Conservation (phyloP, 30 jellyfish, hydroid and myxozoan species). For the Sanderia malayensis region DNA sequence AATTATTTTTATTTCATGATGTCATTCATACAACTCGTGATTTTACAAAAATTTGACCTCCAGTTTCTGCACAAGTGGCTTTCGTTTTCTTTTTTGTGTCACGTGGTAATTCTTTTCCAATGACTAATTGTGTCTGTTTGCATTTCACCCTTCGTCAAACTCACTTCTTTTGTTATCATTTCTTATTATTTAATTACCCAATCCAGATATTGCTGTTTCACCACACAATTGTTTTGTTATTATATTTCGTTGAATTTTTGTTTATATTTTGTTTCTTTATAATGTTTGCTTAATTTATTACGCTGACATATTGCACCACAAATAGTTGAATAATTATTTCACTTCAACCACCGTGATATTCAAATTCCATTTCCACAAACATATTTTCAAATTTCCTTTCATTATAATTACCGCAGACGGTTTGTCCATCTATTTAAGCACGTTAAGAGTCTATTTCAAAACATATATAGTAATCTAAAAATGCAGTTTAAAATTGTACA, state of each 20-base stretch:
- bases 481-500: no score
- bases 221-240: neutral
- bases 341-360: neutral
- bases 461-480: neutral
- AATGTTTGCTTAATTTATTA: neutral
- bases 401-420: no score
- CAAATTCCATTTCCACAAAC: constrained; percentile 3
- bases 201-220: neutral
- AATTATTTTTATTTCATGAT: neutral
- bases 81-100: neutral
- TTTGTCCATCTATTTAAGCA: neutral
- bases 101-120: neutral
- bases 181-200: neutral
- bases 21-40: neutral
- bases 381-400: constrained; percentile 1
- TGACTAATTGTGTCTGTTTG: neutral
- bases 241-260: neutral
- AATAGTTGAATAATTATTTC: neutral
- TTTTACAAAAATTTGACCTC: no score
- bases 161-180: neutral
- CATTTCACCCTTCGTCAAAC: neutral
- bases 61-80: no score
- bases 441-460: neutral
- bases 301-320: neutral
- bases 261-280: neutral